These are phyloP conservation scores for Artemisiospiza belli DNA, from an alignment of 2,113 vertebrate genomes.

Conservation along the genomic window DNA sequence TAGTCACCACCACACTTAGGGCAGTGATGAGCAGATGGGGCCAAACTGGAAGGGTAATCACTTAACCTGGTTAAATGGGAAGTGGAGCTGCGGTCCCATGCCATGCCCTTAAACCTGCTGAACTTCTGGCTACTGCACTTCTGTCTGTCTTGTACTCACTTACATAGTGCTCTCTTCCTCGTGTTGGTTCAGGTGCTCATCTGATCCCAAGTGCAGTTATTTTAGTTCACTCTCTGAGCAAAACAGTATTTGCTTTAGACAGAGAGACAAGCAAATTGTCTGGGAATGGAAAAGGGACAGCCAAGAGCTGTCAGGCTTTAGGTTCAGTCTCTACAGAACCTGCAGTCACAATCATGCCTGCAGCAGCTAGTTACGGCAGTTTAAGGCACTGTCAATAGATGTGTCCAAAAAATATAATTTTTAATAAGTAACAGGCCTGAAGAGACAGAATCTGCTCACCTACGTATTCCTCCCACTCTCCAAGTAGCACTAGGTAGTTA, in stretches of 20 bases:
- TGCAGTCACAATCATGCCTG: neutral
- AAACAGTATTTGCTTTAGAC: neutral
- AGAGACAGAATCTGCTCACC: neutral
- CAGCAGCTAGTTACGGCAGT: neutral
- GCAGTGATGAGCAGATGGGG: slow-evolving; percentile 52
- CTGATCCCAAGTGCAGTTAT: neutral
- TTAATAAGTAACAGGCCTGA: neutral
- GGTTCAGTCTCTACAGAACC: neutral
- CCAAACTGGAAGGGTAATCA: slow-evolving; percentile 5
- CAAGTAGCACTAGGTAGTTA: neutral
- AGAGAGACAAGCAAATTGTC: neutral
- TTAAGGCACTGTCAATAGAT: neutral
- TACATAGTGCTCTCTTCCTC: neutral
- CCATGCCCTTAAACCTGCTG: neutral
- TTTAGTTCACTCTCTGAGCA: neutral
- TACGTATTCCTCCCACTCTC: neutral
- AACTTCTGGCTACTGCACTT: neutral
- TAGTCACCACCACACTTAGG: neutral
- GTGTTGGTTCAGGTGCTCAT: neutral
- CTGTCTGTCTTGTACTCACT: neutral
- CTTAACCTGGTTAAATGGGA: slow-evolving; percentile 42
- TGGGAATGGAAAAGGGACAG: neutral
- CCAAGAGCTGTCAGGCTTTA: neutral
- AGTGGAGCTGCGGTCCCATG: neutral
- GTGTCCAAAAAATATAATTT: neutral